Evolutionary conservation across 2,113 vertebrate genomes (phyloP), one percentile per base, ranked within the genome.

Genomic region (Elgaria multicarinata): DNA sequence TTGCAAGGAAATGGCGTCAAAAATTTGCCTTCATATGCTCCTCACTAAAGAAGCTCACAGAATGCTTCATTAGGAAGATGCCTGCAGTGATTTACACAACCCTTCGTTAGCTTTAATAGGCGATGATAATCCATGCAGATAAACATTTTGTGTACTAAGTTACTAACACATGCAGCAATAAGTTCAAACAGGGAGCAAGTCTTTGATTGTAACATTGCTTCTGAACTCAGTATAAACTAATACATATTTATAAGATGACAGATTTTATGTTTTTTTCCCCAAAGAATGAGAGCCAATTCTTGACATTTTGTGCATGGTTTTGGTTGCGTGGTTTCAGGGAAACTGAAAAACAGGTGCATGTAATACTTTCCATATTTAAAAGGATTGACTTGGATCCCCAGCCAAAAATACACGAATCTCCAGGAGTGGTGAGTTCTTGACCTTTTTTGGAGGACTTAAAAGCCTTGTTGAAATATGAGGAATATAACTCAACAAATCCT

Each of bases 61-160:
- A 20, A 39, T 67, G 8, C 14, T 82, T 93, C 79, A 91, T 92
- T 94, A 91, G 33, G 39, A 94, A 93, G 33, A 90, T 87, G 72
- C 10, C 72, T 85, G 64, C 24, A 92, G 84, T 87, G 92, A 92
- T 92, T 89, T 93, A 77, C 83, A 53, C 22, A 91, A 88, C 26
- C 13, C 86, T 93, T 93, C 85, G 26, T 79, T 88, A 83, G 1
- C 42, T 91, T 91, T 90, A 92, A 81, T 66, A 22, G 53, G 72
- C 91, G 50, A 39, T 90, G 85, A 81, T 86, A 90, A 42, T 91
- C 46, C 13, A 82, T 36, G 6, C 53, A 31, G 42, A 90, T 83
- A 92, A 93, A 90, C 31, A 28, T 92, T 86, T 87, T 91, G 55
- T 84, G 28, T 53, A 10, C 26, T 22, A 62, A 62, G 58, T 90